Evolutionary conservation across 1,140 invertebrate genomes (phyloP).

Genomic region (Ridgeia piscesae): DNA sequence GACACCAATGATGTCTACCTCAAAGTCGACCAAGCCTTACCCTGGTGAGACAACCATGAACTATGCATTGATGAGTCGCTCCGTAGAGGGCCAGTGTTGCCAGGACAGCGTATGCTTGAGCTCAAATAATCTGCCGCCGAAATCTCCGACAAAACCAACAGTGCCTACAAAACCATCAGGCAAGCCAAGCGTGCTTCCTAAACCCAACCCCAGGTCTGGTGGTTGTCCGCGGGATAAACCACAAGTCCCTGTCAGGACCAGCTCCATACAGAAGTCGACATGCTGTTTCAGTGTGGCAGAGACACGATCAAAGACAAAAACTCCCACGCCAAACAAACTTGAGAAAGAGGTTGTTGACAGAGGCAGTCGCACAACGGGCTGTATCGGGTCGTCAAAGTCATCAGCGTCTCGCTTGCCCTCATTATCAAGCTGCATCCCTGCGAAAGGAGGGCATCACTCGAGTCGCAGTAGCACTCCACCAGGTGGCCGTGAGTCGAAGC

Average conservation of each 20-base stretch:
- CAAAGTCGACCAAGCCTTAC: background rate
- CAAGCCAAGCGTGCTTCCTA: background rate
- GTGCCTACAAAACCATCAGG: background rate
- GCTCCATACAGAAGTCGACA: background rate
- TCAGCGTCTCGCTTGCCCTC: background rate
- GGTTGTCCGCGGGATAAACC: background rate
- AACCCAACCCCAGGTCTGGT: background rate
- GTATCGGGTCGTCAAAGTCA: background rate
- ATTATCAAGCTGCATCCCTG: background rate
- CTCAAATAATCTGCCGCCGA: background rate
- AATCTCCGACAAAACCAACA: background rate
- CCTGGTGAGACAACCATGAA: background rate
- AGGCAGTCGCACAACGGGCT: background rate
- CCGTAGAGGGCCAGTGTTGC: background rate
- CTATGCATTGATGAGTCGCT: background rate
- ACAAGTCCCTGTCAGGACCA: background rate
- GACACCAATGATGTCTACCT: background rate
- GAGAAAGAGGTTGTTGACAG: background rate
- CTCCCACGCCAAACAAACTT: background rate
- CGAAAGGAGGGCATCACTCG: background rate
- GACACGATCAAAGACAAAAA: background rate
- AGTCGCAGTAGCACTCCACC: background rate
- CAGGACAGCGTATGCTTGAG: background rate
- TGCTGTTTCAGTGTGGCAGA: background rate
- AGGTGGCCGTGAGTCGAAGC: background rate